These are phyloP conservation scores for Neolamprologus caudopunctatus DNA, from an alignment of 2,113 vertebrate species.

Conservation along the genomic window DNA sequence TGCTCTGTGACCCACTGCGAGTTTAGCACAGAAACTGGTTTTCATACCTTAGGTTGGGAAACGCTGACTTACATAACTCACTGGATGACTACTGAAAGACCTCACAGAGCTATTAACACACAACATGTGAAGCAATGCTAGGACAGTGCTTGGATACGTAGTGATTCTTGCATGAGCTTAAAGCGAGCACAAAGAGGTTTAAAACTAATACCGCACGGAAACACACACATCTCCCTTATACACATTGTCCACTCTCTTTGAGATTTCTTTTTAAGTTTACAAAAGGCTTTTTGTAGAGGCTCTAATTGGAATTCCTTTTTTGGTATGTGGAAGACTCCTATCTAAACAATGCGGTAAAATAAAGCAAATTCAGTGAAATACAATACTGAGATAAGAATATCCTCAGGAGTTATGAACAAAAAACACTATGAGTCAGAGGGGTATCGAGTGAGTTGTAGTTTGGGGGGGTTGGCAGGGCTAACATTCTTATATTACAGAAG, in stretches of 20 bases:
- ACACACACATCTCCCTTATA: background rate
- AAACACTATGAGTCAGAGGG: conserved; percentile 29
- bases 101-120: background rate
- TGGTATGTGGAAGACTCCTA: background rate
- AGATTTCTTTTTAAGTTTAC: background rate
- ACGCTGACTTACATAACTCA: background rate
- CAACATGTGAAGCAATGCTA: background rate
- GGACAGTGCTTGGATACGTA: background rate
- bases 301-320: background rate
- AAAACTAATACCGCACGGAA: background rate
- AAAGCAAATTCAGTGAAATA: background rate
- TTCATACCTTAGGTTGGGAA: background rate
- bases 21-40: background rate
- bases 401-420: conserved; percentile 17
- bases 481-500: background rate
- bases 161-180: background rate
- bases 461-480: background rate
- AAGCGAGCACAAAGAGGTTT: background rate
- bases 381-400: background rate
- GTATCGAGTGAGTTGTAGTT: background rate
- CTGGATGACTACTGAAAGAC: background rate
- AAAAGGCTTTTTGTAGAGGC: background rate
- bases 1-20: background rate
- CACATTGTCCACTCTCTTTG: background rate
- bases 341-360: background rate